Evolutionary conservation across 1,140 invertebrate species (phyloP).

Genomic region (Agrilus planipennis): DNA sequence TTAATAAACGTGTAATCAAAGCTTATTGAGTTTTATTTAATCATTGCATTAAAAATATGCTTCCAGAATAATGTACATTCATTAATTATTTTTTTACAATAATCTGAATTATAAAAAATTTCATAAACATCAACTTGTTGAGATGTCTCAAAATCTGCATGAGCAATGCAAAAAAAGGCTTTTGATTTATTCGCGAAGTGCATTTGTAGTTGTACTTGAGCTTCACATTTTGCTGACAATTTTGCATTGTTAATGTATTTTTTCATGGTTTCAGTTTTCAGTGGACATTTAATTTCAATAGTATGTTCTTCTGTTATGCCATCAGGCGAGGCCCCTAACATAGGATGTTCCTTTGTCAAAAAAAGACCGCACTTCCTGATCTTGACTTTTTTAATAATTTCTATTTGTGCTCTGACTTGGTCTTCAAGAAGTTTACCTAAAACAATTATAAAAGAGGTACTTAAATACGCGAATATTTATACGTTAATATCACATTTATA

Average conservation of each 20-base stretch:
- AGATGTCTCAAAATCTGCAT: too few species aligned
- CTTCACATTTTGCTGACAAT: not conserved
- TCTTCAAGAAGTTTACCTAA: too few species aligned
- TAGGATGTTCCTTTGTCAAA: constrained; percentile 8
- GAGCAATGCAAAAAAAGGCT: too few species aligned
- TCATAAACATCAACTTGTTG: too few species aligned
- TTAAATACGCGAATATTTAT: too few species aligned
- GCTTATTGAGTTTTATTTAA: constrained; percentile 1
- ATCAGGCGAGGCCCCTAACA: constrained; percentile 30
- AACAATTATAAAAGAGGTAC: too few species aligned
- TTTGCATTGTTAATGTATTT: not conserved
- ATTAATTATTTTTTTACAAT: constrained; percentile 20
- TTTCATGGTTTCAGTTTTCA: constrained; percentile 10
- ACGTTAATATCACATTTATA: too few species aligned
- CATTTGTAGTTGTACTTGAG: too few species aligned
- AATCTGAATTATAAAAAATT: not conserved
- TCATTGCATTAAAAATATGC: not conserved
- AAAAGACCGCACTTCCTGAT: not conserved
- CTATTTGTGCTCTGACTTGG: not conserved
- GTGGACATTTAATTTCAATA: constrained; percentile 29
- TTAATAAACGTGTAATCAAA: constrained; percentile 1
- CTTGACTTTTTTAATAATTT: not conserved
- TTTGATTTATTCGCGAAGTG: too few species aligned
- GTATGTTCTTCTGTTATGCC: constrained; percentile 19
- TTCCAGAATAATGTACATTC: not conserved